Evolutionary conservation across 2,113 vertebrate genomes (phyloP).

Genomic region (Psilopogon haemacephalus): DNA sequence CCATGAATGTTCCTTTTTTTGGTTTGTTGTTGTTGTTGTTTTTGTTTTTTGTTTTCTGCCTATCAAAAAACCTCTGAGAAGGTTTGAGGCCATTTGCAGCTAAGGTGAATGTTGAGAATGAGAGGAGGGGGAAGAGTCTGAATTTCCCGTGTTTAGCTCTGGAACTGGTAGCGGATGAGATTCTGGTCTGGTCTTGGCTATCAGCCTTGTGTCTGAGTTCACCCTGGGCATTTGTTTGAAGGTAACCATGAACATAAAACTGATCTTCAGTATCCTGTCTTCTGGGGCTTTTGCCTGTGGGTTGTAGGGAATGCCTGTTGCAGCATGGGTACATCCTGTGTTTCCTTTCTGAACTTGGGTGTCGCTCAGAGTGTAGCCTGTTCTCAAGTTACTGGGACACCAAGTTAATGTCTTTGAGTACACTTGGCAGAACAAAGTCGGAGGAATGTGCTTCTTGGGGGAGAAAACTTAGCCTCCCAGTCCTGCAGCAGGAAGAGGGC

Average conservation of each 20-base stretch:
- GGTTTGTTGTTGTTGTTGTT: too few species aligned
- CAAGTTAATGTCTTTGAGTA: neutral
- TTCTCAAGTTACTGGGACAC: conserved; percentile 52
- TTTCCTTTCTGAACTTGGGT: conserved; percentile 8
- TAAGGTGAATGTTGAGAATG: neutral
- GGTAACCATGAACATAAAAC: neutral
- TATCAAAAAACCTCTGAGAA: neutral
- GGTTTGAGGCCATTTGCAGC: neutral
- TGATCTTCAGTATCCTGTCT: neutral
- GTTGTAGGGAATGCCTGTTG: neutral
- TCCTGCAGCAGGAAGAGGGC: neutral
- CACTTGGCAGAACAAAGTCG: conserved; percentile 22
- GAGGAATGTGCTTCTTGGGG: neutral
- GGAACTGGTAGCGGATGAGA: neutral
- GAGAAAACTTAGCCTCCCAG: neutral
- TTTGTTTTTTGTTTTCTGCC: too few species aligned
- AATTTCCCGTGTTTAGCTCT: neutral
- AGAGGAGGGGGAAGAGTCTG: too few species aligned
- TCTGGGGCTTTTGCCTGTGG: neutral
- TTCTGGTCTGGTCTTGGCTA: neutral
- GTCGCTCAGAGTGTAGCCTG: neutral
- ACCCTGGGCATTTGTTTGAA: neutral
- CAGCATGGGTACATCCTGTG: conserved; percentile 3
- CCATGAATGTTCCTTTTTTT: neutral
- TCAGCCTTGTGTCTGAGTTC: neutral